A percentile compares a stretch with the other conserved stretches of the same genome.
These are phyloP conservation scores for Acanthornis magna DNA, from an alignment of 2,797 vertebrate species.

Conservation along the genomic window DNA sequence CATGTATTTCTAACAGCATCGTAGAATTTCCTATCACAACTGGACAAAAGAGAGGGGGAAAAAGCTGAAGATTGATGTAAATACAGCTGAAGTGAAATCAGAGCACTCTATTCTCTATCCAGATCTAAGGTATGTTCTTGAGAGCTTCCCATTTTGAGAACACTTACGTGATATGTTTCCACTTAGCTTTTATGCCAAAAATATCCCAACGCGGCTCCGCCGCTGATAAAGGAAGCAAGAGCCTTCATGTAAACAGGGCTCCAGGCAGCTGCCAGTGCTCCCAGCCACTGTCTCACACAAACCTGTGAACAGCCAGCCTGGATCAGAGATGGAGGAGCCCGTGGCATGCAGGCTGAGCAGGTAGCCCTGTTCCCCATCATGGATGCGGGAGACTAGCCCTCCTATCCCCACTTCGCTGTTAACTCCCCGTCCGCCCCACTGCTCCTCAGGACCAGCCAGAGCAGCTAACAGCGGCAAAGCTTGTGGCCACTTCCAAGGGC, in stretches of 20 bases:
- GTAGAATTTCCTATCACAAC: not conserved
- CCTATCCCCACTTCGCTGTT: not conserved
- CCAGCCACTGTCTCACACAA: not conserved
- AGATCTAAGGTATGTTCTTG: constrained; percentile 26
- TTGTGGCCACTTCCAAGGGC: not conserved
- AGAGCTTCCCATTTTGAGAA: constrained; percentile 45
- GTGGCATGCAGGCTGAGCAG: not conserved
- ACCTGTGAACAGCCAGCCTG: not conserved
- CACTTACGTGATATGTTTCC: not conserved
- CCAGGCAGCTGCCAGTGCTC: not conserved
- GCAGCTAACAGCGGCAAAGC: not conserved
- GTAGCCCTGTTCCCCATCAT: accelerated
- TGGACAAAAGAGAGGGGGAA: not conserved
- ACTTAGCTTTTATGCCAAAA: constrained; percentile 53
- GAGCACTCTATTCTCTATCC: not conserved
- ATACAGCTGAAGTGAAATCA: not conserved
- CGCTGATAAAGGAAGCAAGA: constrained; percentile 12
- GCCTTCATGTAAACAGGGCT: not conserved
- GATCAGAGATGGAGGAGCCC: not conserved
- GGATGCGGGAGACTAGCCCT: not conserved
- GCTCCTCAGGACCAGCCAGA: not conserved
- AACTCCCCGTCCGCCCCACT: accelerated
- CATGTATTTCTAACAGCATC: not conserved
- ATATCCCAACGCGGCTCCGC: not conserved
- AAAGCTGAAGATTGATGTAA: not conserved